Evolutionary conservation across 2,113 vertebrate species (phyloP).

Genomic region (Oreocharis arfaki): DNA sequence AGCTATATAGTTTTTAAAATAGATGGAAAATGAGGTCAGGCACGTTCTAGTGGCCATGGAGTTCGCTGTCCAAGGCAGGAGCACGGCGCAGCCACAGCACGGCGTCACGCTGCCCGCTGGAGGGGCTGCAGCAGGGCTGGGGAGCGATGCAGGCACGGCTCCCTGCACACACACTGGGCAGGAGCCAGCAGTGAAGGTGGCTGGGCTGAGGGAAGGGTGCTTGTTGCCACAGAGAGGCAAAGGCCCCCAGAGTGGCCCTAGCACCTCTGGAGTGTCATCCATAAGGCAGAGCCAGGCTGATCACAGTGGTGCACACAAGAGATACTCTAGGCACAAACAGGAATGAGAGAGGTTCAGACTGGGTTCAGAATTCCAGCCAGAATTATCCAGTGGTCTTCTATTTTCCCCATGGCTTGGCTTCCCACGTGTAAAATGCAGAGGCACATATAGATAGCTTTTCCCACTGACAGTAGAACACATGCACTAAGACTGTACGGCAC

Average conservation of each 20-base stretch:
- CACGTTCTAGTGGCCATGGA: rapidly evolving
- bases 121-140: not conserved
- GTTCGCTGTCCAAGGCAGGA: not conserved
- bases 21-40: not conserved
- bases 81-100: rapidly evolving
- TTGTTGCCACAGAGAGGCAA: not conserved
- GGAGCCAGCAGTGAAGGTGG: rapidly evolving
- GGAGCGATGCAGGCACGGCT: rapidly evolving
- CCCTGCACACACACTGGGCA: rapidly evolving
- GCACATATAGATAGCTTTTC: not conserved
- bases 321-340: rapidly evolving
- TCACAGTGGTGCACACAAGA: not conserved
- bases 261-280: not conserved
- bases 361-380: not conserved
- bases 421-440: not conserved
- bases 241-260: not conserved
- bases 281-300: not conserved
- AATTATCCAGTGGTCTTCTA: not conserved
- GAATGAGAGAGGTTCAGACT: not conserved
- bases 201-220: not conserved
- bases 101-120: rapidly evolving
- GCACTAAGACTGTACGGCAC: not conserved
- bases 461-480: not conserved
- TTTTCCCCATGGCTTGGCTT: not conserved
- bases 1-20: not conserved